Evolutionary conservation across 1,140 invertebrate genomes (phyloP), one percentile per base, ranked within the genome.

Genomic region (Pseudomyrmex dendroicus): DNA sequence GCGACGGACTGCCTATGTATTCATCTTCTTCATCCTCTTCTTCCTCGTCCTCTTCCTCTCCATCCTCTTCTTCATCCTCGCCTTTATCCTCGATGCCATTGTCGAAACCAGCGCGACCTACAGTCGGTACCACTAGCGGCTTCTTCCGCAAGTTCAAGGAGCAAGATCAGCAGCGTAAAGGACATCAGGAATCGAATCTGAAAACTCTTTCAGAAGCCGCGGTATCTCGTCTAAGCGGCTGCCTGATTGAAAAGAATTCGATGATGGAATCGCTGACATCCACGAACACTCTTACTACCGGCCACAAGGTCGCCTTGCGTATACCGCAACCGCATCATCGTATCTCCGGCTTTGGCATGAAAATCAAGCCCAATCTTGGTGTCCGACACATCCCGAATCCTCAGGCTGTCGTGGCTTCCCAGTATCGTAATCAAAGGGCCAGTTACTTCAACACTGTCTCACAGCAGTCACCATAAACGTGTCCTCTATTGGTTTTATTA

Each of bases 381-480:
- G 89, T 94, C 4, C 87, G 93, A 12, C 93, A 94, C 44, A 94
- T 94, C 86, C 93, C 93, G 0, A 93, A 93, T 76, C 93, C 93
- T 0, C 92, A 93, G 56, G 93, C 93, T 0, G 91, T 94, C 22
- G 93, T 93, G 10, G 92, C 92, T 12, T 94, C 93, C 1, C 93
- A 94, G 54, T 93, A 92, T 63, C 91, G 92, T 20, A 94, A 94
- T 86, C 93, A 94, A 84, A 91, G 92, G 66, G 86, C 89, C n/a
- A 89, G 76, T 25, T 93, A 86, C 64, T 91, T 92, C 80, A 90
- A 89, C 67, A 22, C 72, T 13, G 70, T 87, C 48, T 85, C 89
- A 0, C 91, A 92, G 35, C 91, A 89, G 68, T 89, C 86, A 8
- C 86, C 83, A 12, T 88, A 88, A 88, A 13, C 2, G 3, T 35